A percentile compares a stretch with the other conserved stretches of the same genome.
Conservation (phyloP, 2,113 vertebrate genomes). For the Felis catus region F.catus_Fca126_mat1.0 CM031415.1:180217001-180217500, state of each 20-base stretch:
- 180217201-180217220: constrained; percentile 39
- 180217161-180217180: background rate
- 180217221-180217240: constrained; percentile 22
- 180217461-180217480: background rate
- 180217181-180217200: constrained; percentile 14
- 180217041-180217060: background rate
- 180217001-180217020: background rate
- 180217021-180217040: background rate
- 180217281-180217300: constrained; percentile 14
- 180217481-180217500: constrained; percentile 31
- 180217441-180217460: background rate
- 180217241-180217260: background rate
- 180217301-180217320: constrained; percentile 24
- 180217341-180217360: constrained; percentile 60
- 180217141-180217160: background rate
- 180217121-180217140: background rate
- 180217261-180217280: background rate
- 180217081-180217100: background rate
- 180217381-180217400: constrained; percentile 4
- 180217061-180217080: background rate
- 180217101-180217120: constrained; percentile 1
- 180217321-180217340: constrained; percentile 38
- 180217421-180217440: constrained; percentile 33
- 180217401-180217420: constrained; percentile 19
- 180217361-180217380: constrained; percentile 37